A percentile compares a stretch with the other conserved stretches of the same genome.
Evolutionary conservation across 2,113 vertebrate species (phyloP).

Genomic region (Stictonetta naevosa): DNA sequence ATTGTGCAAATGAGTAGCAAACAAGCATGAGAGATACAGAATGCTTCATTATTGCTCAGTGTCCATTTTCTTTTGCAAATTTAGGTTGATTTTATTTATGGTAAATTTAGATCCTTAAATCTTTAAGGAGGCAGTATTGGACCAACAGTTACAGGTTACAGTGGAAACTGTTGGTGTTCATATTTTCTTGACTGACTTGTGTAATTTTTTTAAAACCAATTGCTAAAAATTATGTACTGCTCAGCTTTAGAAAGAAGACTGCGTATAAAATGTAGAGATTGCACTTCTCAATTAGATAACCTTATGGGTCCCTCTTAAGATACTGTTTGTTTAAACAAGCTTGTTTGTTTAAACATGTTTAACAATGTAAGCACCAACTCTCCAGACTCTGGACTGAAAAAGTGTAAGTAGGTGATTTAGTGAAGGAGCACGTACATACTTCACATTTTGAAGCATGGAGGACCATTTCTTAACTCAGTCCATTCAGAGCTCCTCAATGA

Average conservation of each 20-base stretch:
- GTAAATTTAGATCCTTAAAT: neutral
- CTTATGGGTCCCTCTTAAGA: neutral
- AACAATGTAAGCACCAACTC: neutral
- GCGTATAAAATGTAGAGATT: neutral
- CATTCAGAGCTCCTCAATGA: constrained; percentile 65
- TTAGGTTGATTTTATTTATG: neutral
- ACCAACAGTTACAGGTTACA: neutral
- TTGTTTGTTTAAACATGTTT: neutral
- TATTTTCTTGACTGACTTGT: neutral
- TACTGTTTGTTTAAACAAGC: neutral
- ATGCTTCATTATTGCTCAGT: neutral
- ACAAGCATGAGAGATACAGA: neutral
- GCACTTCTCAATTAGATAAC: neutral
- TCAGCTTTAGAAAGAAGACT: neutral
- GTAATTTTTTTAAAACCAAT: neutral
- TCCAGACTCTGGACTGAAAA: neutral
- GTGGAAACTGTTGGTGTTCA: neutral
- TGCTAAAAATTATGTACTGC: neutral
- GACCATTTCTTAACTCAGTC: constrained; percentile 70
- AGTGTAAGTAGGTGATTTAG: neutral
- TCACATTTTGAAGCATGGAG: constrained; percentile 29
- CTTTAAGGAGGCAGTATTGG: neutral
- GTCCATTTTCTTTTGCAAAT: neutral
- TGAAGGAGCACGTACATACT: neutral
- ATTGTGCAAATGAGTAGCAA: neutral